phyloP scores from a whole-genome alignment of 2,888 invertebrate species.

The Dryobotodes eremita region DNA sequence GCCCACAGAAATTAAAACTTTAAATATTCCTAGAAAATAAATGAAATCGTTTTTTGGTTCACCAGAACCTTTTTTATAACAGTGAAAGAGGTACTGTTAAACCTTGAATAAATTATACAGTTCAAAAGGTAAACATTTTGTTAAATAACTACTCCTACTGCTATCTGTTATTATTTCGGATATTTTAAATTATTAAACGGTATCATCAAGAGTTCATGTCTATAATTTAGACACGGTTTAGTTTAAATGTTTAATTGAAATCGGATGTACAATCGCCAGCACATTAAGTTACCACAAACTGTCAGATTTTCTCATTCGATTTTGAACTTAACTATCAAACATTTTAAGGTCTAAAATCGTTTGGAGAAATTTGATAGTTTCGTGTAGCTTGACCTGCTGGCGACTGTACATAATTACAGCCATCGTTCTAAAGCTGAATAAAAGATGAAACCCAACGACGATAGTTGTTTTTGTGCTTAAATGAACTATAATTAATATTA shows the following conservation, averaged over 20 bases:
- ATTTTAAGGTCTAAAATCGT: no score
- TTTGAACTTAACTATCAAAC: no score
- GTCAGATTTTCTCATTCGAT: no score
- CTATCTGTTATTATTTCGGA: not conserved
- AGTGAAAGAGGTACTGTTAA: not conserved
- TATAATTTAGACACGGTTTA: not conserved
- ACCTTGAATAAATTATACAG: not conserved
- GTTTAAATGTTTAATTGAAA: not conserved
- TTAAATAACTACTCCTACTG: not conserved
- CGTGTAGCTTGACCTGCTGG: no score
- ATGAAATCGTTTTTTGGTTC: not conserved
- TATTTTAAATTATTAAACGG: not conserved
- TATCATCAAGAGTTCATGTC: not conserved
- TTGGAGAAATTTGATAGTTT: no score
- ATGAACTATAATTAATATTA: not conserved
- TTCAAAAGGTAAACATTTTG: not conserved
- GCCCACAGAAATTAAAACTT: constrained; percentile 13
- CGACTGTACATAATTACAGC: not conserved
- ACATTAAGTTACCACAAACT: no score
- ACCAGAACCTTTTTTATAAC: not conserved
- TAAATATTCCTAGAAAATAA: constrained; percentile 2
- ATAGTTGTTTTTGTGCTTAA: not conserved
- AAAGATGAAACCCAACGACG: not conserved
- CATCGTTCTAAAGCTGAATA: not conserved
- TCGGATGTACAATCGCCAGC: no score